Conservation (phyloP, 2,888 invertebrate species). For the Protophormia terraenovae region DNA sequence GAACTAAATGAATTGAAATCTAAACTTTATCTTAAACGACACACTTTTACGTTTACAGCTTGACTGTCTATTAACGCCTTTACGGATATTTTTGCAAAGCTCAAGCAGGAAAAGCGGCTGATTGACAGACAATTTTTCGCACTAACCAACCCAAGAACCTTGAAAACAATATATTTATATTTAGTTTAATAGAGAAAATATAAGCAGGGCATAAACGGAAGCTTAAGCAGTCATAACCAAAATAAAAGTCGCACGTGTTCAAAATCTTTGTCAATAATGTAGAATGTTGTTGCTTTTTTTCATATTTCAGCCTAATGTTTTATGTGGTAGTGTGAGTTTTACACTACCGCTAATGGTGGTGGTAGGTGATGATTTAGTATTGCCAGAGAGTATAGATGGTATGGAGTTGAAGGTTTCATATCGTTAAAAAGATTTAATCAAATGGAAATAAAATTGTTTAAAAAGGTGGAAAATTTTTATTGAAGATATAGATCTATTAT, state of each 20-base stretch:
- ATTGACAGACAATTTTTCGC: conserved; percentile 42
- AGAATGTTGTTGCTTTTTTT: background rate
- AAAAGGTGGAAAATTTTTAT: conserved; percentile 78
- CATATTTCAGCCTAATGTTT: conserved; percentile 8
- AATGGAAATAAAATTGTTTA: conserved; percentile 77
- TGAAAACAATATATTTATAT: background rate
- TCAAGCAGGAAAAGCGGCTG: conserved; percentile 26
- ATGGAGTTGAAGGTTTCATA: conserved; percentile 13
- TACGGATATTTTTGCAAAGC: background rate
- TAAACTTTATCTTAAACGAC: conserved; percentile 24
- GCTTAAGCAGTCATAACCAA: conserved; percentile 63
- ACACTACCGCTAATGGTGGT: background rate
- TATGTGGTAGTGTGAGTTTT: background rate
- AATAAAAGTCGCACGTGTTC: conserved; percentile 56
- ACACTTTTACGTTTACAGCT: conserved; percentile 16
- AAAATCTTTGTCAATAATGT: conserved; percentile 22
- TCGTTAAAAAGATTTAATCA: conserved; percentile 76
- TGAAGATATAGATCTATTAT: conserved; percentile 70
- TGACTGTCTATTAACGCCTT: conserved; percentile 46
- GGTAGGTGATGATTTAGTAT: conserved; percentile 25
- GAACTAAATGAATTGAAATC: conserved; percentile 5
- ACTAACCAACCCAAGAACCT: conserved; percentile 2
- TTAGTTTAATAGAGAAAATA: background rate
- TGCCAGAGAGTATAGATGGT: conserved; percentile 6
- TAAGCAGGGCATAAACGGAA: conserved; percentile 30